These are phyloP conservation scores for Propithecus perrieri DNA, from an alignment of 2,797 vertebrate species.

Conservation along the genomic window DNA sequence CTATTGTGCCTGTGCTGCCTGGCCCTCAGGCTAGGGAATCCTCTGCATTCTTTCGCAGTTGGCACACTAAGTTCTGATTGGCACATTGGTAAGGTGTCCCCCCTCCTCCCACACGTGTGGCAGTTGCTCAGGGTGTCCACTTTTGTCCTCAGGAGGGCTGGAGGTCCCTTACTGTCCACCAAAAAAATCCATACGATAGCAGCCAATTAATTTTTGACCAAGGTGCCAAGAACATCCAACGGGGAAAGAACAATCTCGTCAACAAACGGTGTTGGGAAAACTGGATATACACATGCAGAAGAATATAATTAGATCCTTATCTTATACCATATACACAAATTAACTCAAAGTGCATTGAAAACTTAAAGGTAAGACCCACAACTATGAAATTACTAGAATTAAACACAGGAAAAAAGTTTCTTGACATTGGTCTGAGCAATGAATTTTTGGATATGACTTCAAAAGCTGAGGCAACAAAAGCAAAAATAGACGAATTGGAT, in stretches of 20 bases:
- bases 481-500: background rate
- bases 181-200: too few relatives aligned
- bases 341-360: background rate
- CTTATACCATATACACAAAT: background rate
- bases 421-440: background rate
- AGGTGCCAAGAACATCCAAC: background rate
- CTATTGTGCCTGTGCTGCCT: too few relatives aligned
- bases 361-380: background rate
- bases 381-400: background rate
- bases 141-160: too few relatives aligned
- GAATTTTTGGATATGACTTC: background rate
- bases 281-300: background rate
- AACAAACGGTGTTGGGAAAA: background rate
- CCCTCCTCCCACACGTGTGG: too few relatives aligned
- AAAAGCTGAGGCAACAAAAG: background rate
- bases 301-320: background rate
- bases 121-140: too few relatives aligned
- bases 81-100: too few relatives aligned
- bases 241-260: background rate
- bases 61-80: too few relatives aligned
- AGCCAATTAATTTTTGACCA: background rate
- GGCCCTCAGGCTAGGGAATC: too few relatives aligned
- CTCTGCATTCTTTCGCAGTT: too few relatives aligned
- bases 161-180: too few relatives aligned
- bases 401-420: background rate